These are phyloP conservation scores for Dendrophyllia cribrosa DNA, from an alignment of 64 coral and sea anemone species.

Conservation along the genomic window DNA sequence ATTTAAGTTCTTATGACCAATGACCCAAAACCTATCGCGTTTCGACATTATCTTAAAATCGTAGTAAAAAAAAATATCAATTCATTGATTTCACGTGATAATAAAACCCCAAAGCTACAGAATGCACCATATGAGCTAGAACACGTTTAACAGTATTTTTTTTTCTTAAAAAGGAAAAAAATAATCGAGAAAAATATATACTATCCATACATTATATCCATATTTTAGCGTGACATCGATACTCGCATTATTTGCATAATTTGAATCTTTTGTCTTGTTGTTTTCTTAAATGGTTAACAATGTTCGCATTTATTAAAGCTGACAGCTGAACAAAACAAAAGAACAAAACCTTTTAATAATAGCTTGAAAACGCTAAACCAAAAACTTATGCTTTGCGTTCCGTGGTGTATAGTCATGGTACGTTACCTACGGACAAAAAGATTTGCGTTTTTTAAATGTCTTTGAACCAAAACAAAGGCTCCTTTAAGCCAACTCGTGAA, in stretches of 20 bases:
- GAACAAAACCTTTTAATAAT: not conserved
- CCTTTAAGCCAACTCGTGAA: too few relatives aligned
- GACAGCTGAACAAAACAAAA: not conserved
- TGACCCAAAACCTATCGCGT: slow-evolving; percentile 28
- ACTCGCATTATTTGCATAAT: slow-evolving; percentile 12
- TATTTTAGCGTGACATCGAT: slow-evolving; percentile 9
- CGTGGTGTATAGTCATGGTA: too few relatives aligned
- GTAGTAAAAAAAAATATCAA: not conserved
- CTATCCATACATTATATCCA: not conserved
- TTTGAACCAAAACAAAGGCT: too few relatives aligned
- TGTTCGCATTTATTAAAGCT: not conserved
- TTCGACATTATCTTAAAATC: not conserved
- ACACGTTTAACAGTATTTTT: too few relatives aligned
- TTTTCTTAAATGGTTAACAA: not conserved
- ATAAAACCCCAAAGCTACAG: not conserved
- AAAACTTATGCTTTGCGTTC: too few relatives aligned
- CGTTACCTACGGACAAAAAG: too few relatives aligned
- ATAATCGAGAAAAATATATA: too few relatives aligned
- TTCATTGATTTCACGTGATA: too few relatives aligned
- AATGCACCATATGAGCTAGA: not conserved
- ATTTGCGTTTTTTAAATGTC: too few relatives aligned
- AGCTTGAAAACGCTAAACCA: too few relatives aligned
- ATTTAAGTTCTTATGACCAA: slow-evolving; percentile 15
- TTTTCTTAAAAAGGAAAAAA: too few relatives aligned
- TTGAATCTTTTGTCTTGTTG: not conserved